Evolutionary conservation across 2,888 invertebrate species (phyloP).

Genomic region (Limnephilus auricula): DNA sequence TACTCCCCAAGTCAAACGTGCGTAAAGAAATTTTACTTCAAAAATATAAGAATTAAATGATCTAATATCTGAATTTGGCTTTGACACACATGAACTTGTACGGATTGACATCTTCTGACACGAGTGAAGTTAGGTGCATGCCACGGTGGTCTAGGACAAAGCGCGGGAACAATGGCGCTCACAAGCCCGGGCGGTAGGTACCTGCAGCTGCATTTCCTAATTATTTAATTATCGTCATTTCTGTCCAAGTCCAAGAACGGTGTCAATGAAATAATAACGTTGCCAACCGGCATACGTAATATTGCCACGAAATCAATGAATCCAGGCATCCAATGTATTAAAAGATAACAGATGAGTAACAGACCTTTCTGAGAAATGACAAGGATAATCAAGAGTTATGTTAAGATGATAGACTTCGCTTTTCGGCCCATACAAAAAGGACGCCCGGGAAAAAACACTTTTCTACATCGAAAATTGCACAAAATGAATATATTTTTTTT

Average conservation of each 20-base stretch:
- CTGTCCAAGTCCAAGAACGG: neutral
- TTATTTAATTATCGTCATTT: constrained; percentile 14
- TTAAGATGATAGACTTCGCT: too few species aligned
- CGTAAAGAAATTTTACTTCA: too few species aligned
- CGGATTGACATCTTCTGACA: constrained; percentile 10
- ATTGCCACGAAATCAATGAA: neutral
- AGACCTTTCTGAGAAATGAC: neutral
- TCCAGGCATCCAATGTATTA: neutral
- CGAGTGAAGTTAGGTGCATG: constrained; percentile 20
- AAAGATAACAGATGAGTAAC: neutral
- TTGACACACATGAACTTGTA: neutral
- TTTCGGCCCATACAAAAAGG: too few species aligned
- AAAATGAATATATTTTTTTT: too few species aligned
- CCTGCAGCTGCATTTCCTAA: neutral
- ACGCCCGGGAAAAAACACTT: too few species aligned
- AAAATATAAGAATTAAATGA: too few species aligned
- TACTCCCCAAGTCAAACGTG: too few species aligned
- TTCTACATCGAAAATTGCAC: too few species aligned
- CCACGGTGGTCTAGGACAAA: constrained; percentile 12
- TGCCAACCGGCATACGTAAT: neutral
- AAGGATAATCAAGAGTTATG: neutral
- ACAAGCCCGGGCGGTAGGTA: neutral
- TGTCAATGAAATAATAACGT: neutral
- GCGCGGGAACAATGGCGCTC: constrained; percentile 27
- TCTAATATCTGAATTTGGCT: neutral